phyloP scores from a whole-genome alignment of 2,888 invertebrate genomes.

The Hartigia nigra region DNA sequence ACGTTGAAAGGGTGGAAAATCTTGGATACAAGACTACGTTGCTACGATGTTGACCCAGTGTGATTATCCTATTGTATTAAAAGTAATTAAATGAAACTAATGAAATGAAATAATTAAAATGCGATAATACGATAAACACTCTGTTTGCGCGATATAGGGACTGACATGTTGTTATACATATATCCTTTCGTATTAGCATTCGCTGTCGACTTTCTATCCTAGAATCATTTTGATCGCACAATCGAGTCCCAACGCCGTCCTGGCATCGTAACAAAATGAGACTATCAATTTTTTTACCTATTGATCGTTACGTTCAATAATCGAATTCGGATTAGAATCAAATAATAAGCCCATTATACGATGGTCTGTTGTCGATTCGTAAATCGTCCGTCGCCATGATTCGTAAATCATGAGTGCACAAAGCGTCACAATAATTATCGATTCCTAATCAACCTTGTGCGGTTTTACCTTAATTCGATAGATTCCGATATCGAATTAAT shows the following conservation, averaged over 20 bases:
- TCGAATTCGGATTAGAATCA: background rate
- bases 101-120: background rate
- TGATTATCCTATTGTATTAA: slow-evolving; percentile 37
- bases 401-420: background rate
- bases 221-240: background rate
- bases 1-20: slow-evolving; percentile 29
- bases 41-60: slow-evolving; percentile 40
- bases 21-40: slow-evolving; percentile 35
- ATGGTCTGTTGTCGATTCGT: background rate
- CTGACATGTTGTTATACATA: background rate
- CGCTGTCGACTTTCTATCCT: background rate
- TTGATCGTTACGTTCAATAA: background rate
- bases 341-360: background rate
- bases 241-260: background rate
- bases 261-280: background rate
- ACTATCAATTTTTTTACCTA: background rate
- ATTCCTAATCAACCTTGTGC: background rate
- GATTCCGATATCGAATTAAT: background rate
- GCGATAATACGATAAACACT: background rate
- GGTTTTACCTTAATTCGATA: background rate
- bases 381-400: background rate
- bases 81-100: background rate
- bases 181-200: background rate
- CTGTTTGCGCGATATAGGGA: background rate
- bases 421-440: background rate